Percentiles rank a stretch among this genome's conserved stretches.
Evolutionary conservation across 2,113 vertebrate species (phyloP).

Genomic region (Falco punctatus): DNA sequence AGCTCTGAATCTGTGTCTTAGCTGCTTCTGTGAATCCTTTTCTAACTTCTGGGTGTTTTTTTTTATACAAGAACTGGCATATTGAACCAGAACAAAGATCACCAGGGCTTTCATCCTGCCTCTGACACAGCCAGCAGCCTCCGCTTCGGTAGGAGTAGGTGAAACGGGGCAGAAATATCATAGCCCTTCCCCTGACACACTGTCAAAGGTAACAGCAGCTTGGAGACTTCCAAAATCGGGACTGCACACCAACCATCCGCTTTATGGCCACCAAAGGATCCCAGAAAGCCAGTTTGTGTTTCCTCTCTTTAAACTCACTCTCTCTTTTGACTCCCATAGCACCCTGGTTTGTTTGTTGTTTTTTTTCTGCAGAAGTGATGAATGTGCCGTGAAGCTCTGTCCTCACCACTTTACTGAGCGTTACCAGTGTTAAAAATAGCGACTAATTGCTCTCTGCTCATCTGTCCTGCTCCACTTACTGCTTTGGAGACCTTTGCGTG

Average conservation of each 20-base stretch:
- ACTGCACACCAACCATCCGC: fast-evolving
- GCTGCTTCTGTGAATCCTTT: background rate
- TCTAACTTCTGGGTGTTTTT: background rate
- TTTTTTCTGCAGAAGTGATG: background rate
- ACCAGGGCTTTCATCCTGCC: background rate
- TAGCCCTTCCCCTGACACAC: background rate
- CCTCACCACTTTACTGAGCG: background rate
- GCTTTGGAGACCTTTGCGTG: background rate
- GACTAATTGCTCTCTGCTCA: background rate
- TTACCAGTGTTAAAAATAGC: background rate
- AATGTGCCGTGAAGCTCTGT: background rate
- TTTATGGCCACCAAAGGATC: background rate
- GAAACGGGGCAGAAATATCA: background rate
- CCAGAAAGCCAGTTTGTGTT: background rate
- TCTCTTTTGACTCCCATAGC: background rate
- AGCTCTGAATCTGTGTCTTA: background rate
- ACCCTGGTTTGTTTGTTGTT: background rate
- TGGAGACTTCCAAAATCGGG: background rate
- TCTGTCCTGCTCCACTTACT: background rate
- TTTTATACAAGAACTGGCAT: background rate
- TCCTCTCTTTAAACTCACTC: background rate
- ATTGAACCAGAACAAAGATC: conserved; percentile 12
- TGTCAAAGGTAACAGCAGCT: background rate
- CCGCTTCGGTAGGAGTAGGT: background rate
- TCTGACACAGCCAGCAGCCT: background rate